A percentile compares a stretch with the other conserved stretches of the same genome.
Conservation (phyloP, 2,797 vertebrate genomes). For the Typhlichthys eigenmanni region DNA sequence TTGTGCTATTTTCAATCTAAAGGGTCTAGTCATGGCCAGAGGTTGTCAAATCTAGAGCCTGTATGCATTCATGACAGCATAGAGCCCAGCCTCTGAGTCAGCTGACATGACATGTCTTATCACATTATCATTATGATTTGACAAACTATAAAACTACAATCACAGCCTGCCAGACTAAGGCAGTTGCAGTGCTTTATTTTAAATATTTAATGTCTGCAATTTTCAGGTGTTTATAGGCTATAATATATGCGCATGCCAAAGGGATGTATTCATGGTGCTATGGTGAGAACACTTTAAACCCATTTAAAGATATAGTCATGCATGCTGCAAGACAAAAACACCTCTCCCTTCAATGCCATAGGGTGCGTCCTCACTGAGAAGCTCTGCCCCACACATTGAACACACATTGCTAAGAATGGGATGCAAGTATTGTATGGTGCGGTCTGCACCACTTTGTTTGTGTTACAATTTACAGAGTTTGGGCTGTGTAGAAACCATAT, state of each 20-base stretch:
- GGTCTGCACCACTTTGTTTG: no score
- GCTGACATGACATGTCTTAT: slow-evolving; percentile 48
- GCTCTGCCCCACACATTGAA: no score
- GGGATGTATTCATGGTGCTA: not conserved
- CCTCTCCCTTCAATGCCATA: no score
- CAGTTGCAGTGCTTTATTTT: slow-evolving; percentile 9
- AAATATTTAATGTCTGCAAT: slow-evolving; percentile 7
- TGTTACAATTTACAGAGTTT: no score
- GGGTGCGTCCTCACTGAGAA: no score
- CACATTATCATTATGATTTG: slow-evolving; percentile 45
- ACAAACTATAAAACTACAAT: slow-evolving; percentile 37
- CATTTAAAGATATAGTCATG: no score
- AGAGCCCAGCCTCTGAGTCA: slow-evolving; percentile 41
- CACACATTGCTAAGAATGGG: no score
- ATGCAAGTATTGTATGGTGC: no score
- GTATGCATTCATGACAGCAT: slow-evolving; percentile 21
- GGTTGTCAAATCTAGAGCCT: slow-evolving; percentile 41
- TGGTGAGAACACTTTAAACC: no score
- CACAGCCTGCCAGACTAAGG: slow-evolving; percentile 11
- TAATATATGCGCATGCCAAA: not conserved
- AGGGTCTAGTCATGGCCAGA: slow-evolving; percentile 39
- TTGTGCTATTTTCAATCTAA: no score
- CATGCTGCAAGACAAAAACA: no score
- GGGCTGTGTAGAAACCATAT: no score
- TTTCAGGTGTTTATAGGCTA: not conserved